phyloP scores from a whole-genome alignment of 2,888 invertebrate species.

The Ennomos quercinarius region DNA sequence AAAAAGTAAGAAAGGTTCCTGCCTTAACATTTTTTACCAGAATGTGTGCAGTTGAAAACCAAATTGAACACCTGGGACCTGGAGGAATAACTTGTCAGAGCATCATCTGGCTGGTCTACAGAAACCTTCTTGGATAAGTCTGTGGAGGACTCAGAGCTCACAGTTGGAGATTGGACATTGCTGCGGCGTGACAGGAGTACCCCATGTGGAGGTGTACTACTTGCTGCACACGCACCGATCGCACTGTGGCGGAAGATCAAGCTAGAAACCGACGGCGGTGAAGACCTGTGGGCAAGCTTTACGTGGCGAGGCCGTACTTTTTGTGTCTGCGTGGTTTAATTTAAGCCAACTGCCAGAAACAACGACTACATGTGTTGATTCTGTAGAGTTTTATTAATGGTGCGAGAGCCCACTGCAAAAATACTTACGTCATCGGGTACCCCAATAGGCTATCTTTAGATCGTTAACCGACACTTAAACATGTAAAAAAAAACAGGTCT shows the following conservation, averaged over 20 bases:
- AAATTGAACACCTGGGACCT: neutral
- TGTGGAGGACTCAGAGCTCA: slow-evolving; percentile 1
- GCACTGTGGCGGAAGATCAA: neutral
- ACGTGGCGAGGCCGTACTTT: neutral
- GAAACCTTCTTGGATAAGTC: slow-evolving; percentile 8
- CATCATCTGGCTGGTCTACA: slow-evolving; percentile 1
- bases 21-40: neutral
- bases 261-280: slow-evolving; percentile 1
- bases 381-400: neutral
- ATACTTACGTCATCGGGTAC: no score
- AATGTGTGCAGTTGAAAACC: neutral
- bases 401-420: no score
- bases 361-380: slow-evolving; percentile 8
- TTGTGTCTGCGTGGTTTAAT: neutral
- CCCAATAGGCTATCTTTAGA: no score
- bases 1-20: neutral
- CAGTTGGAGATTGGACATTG: neutral
- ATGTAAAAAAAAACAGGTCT: no score
- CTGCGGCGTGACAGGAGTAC: neutral
- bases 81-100: slow-evolving; percentile 2
- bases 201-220: neutral
- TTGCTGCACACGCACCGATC: neutral
- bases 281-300: neutral
- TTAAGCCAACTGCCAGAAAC: slow-evolving; percentile 1
- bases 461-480: no score